Evolutionary conservation across 2,797 vertebrate species (phyloP).

Genomic region (Sciurus carolinensis): DNA sequence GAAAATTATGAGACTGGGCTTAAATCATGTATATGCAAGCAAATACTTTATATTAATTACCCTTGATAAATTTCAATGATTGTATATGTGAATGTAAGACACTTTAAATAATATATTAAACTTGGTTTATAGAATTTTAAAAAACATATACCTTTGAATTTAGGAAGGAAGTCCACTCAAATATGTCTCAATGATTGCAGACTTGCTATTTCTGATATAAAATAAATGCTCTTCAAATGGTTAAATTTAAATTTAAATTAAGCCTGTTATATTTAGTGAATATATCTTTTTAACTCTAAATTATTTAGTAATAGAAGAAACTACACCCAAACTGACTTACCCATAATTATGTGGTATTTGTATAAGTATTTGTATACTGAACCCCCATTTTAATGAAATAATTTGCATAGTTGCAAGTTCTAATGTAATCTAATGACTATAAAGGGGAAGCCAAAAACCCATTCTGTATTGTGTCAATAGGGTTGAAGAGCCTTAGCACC

Average conservation of each 20-base stretch:
- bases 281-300: neutral
- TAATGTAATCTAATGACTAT: neutral
- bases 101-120: constrained; percentile 6
- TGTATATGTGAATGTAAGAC: neutral
- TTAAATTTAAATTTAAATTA: constrained; percentile 34
- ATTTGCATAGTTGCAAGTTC: neutral
- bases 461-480: neutral
- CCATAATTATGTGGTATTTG: neutral
- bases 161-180: neutral
- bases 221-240: neutral
- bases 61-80: neutral
- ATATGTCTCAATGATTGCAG: neutral
- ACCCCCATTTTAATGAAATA: constrained; percentile 13
- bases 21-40: constrained; percentile 19
- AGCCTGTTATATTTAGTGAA: neutral
- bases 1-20: constrained; percentile 25
- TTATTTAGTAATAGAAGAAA: neutral
- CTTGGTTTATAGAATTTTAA: neutral
- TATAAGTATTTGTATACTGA: constrained; percentile 17
- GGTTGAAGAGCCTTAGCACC: neutral
- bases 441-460: neutral
- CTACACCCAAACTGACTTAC: neutral
- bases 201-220: constrained; percentile 29
- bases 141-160: constrained; percentile 13
- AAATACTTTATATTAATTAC: constrained; percentile 9